Percentiles rank a stretch among this genome's conserved stretches.
Conservation (phyloP, 2,888 invertebrate species). For the Aleiodes testaceus region DNA sequence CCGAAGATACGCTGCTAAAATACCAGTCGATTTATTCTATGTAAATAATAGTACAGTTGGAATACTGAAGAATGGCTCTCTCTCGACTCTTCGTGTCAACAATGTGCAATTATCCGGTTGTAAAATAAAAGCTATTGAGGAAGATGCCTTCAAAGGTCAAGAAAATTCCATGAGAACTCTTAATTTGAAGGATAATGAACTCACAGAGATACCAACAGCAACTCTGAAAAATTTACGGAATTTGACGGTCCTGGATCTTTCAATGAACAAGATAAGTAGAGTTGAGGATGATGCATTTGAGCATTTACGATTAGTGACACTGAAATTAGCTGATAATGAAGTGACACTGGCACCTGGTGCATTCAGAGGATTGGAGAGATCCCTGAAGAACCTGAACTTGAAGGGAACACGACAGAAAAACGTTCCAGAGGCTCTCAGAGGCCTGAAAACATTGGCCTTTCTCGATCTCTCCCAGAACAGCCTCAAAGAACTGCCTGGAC, state of each 20-base stretch:
- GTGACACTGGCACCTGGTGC: constrained; percentile 82
- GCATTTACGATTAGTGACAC: constrained; percentile 84
- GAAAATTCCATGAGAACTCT: constrained; percentile 86
- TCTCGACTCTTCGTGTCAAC: constrained; percentile 82
- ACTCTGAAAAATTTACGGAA: constrained; percentile 81
- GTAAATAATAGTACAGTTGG: constrained; percentile 90
- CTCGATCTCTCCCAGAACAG: constrained; percentile 92
- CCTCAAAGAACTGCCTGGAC: constrained; percentile 85
- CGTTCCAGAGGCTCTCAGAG: constrained; percentile 86
- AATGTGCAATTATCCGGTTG: constrained; percentile 91
- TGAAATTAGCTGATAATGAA: constrained; percentile 92
- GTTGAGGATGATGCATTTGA: constrained; percentile 86
- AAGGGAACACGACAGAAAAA: constrained; percentile 88
- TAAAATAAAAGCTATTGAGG: constrained; percentile 81
- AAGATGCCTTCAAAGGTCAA: constrained; percentile 87
- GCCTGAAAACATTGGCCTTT: constrained; percentile 87
- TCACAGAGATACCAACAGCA: constrained; percentile 84
- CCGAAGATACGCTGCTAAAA: constrained; percentile 80
- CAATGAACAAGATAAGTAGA: constrained; percentile 83
- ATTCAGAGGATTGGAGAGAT: constrained; percentile 85
- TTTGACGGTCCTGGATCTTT: constrained; percentile 87
- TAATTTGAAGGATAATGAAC: constrained; percentile 88
- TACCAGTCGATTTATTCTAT: constrained; percentile 86
- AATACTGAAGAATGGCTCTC: constrained; percentile 79
- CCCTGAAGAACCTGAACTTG: constrained; percentile 90